A percentile compares a stretch with the other conserved stretches of the same genome.
Conservation (phyloP, 1,140 invertebrate genomes). For the Drosophila subobscura region DNA sequence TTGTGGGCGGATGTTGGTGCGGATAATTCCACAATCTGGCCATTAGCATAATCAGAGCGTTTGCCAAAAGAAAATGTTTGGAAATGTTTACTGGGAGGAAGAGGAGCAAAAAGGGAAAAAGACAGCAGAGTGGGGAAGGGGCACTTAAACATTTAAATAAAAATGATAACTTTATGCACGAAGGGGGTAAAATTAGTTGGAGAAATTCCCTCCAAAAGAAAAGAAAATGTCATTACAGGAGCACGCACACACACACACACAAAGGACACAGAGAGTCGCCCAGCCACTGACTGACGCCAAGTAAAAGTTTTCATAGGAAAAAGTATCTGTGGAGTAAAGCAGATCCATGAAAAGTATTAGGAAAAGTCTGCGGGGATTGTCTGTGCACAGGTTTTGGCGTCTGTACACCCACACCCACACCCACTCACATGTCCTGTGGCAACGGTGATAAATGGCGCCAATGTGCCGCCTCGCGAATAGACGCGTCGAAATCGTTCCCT, state of each 20-base stretch:
- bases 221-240: slow-evolving; percentile 75
- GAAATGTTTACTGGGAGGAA: slow-evolving; percentile 6
- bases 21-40: slow-evolving; percentile 52
- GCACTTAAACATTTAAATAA: slow-evolving; percentile 81
- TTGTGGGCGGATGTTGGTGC: slow-evolving; percentile 38
- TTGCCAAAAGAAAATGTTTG: slow-evolving; percentile 56
- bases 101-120: not conserved
- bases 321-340: slow-evolving; percentile 20
- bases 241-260: slow-evolving; percentile 3
- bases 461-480: slow-evolving; percentile 76
- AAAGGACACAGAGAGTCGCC: slow-evolving; percentile 58
- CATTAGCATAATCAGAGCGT: slow-evolving; percentile 77
- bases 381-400: slow-evolving; percentile 72
- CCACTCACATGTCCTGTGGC: slow-evolving; percentile 59
- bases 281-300: slow-evolving; percentile 61
- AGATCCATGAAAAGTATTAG: slow-evolving; percentile 63
- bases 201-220: slow-evolving; percentile 38
- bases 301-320: slow-evolving; percentile 69
- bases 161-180: slow-evolving; percentile 80
- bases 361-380: slow-evolving; percentile 48
- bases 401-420: slow-evolving; percentile 27
- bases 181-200: slow-evolving; percentile 65
- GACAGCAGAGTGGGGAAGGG: slow-evolving; percentile 19
- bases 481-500: slow-evolving; percentile 60
- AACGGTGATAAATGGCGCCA: slow-evolving; percentile 83